Evolutionary conservation across 2,113 vertebrate genomes (phyloP), one percentile per base, ranked within the genome.

Genomic region (Poeciliopsis occidentalis): DNA sequence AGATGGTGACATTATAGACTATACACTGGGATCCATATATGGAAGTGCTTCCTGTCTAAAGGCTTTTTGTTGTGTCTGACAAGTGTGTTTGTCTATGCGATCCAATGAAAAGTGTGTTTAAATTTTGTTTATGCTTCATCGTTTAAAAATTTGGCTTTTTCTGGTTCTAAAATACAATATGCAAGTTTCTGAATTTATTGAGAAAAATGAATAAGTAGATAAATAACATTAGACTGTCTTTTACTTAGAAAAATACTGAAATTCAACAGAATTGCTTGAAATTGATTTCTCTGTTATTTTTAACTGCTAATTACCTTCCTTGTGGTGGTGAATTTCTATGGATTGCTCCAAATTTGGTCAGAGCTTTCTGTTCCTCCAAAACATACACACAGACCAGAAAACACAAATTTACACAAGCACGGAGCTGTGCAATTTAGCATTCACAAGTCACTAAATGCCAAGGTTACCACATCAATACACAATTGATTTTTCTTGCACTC

Each of bases 381-480:
- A 79, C 47, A 68, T 73, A 69, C 41, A 69, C 17, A 76, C 37
- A 80, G 12, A 64, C 65, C 54, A 32, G 57, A 12, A 64, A 41
- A 78, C 66, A 78, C 66, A 74, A 54, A 80, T 12, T 70, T 37
- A 12, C 24, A 67, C 65, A 26, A 37, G 68, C 61, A 75, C n/a
- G 82, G 54, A 62, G 39, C 26, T 0, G 63, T 24, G 47, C 54
- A 63, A 57, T 85, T 86, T 82, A 82, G 79, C 78, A 85, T 83
- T 79, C 67, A 83, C 30, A 66, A 77, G 80, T 79, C 75, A 69
- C 74, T 87, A 84, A 91, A 84, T 85, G 68, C 73, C 82, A 81
- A 89, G 76, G 80, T 85, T 80, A 80, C 69, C 67, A 13, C 64
- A 63, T 80, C 31, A 22, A 85, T 77, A 6, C 73, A 51, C 41